Percentiles rank a stretch among this genome's conserved stretches.
These are phyloP conservation scores for Pipistrellus nathusii DNA, from an alignment of 2,797 vertebrate species.

Conservation along the genomic window DNA sequence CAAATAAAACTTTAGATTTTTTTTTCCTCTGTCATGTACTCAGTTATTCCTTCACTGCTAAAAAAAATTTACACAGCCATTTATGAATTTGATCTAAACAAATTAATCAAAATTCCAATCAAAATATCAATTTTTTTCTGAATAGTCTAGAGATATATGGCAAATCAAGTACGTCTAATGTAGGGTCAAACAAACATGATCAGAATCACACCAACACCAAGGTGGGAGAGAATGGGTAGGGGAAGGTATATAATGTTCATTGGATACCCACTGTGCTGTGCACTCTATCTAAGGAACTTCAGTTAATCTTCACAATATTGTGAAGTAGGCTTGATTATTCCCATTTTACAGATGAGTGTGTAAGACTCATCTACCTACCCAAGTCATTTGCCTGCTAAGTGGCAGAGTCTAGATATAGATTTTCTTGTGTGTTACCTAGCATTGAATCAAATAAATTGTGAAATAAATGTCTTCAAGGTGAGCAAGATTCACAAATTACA, in stretches of 20 bases:
- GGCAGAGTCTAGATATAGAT: not conserved
- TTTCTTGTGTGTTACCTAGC: not conserved
- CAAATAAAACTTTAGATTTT: not conserved
- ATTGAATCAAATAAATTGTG: not conserved
- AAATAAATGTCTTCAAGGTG: not conserved
- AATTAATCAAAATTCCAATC: conserved; percentile 7
- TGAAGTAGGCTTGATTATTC: not conserved
- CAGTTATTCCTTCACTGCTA: not conserved
- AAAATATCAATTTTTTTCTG: not conserved
- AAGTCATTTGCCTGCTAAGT: not conserved
- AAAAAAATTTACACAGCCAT: not conserved
- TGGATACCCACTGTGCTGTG: not conserved
- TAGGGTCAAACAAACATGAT: not conserved
- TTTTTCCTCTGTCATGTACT: not conserved
- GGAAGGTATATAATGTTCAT: not conserved
- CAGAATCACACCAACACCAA: not conserved
- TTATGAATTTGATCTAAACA: conserved; percentile 7
- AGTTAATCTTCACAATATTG: not conserved
- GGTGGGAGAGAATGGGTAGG: not conserved
- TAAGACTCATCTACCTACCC: not conserved
- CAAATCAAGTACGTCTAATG: not conserved
- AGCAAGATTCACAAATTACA: not conserved
- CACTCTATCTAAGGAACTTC: not conserved
- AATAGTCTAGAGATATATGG: not conserved
- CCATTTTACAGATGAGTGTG: not conserved